Base-by-base conservation (phyloP, 2,113 vertebrate genomes). In the Hippocampus mohnikei region DNA sequence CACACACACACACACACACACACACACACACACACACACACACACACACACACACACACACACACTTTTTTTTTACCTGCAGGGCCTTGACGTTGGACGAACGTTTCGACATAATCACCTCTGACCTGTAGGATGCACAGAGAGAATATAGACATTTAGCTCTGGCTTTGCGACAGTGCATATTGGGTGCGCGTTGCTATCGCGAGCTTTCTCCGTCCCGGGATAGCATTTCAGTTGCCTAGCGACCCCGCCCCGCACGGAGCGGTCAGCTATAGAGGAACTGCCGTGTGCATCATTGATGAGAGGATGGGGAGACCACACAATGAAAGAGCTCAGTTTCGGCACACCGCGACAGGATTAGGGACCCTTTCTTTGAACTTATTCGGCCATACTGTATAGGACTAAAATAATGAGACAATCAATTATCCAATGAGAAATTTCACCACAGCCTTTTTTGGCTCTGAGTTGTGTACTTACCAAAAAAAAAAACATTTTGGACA, bases 31-130 rank as follows among this genome's bases (percentile, higher is more conserved):
- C 2, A 6, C 33, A 33, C 33, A 20, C 40, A 27, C 21, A 33
- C 2, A 6, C 33, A 33, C 33, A 20, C 40, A n/a, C n/a, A 71
- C 46, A 3, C 46, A 62, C 11, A 27, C 21, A 33, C 2, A 6
- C 33, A 33, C 33, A 20, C 40, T 42, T 42, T 42, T 44, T 42
- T 71, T 94, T 95, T 94, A 99, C 97, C 97, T 98, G 96, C 82
- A 99, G 94, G 91, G 96, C 94, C 91, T 94, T 98, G 78, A 99
- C 96, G 90, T 96, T 96, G 89, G 96, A 94, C 3, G 94, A 93
- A 76, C 94, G 94, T 89, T 98, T 95, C 83, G 97, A 98, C 96
- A 99, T 99, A 85, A 86, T 94, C 88, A 61, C 81, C 80, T 20
- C 82, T 81, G 77, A 89, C 87, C 91, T 92, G 74, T 42, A 56